phyloP scores from a whole-genome alignment of 2,113 vertebrate species.

The Eleginops maclovinus region DNA sequence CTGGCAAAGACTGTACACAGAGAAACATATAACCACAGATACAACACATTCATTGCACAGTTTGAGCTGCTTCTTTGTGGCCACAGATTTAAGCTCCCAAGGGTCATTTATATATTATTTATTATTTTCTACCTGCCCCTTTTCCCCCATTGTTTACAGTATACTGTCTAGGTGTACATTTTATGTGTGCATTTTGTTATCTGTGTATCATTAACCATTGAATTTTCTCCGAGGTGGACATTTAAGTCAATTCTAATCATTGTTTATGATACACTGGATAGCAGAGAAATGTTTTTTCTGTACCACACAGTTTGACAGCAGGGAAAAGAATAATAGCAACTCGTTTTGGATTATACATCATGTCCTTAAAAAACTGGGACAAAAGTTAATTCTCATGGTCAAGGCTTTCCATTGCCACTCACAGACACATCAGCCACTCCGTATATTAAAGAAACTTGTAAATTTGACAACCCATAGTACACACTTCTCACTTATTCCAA shows the following conservation, averaged over 20 bases:
- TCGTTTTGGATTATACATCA: neutral
- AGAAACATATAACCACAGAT: neutral
- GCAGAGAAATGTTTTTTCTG: neutral
- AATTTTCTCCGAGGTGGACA: neutral
- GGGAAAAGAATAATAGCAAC: neutral
- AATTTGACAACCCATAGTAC: neutral
- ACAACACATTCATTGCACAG: neutral
- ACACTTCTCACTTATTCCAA: neutral
- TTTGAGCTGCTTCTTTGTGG: neutral
- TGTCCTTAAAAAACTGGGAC: neutral
- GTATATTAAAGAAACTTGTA: neutral
- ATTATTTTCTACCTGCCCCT: neutral
- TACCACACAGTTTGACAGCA: neutral
- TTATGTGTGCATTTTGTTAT: neutral
- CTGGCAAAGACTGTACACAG: neutral
- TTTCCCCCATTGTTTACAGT: neutral
- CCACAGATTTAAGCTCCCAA: neutral
- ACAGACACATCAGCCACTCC: neutral
- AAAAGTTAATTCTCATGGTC: neutral
- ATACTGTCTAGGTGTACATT: neutral
- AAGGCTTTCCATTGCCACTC: neutral
- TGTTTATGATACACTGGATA: neutral
- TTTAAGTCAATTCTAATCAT: neutral
- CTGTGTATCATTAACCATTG: neutral
- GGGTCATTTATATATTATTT: neutral